Evolutionary conservation across 2,797 vertebrate species (phyloP), one percentile per base, ranked within the genome.

Genomic region (Tenualosa thibaudeaui): DNA sequence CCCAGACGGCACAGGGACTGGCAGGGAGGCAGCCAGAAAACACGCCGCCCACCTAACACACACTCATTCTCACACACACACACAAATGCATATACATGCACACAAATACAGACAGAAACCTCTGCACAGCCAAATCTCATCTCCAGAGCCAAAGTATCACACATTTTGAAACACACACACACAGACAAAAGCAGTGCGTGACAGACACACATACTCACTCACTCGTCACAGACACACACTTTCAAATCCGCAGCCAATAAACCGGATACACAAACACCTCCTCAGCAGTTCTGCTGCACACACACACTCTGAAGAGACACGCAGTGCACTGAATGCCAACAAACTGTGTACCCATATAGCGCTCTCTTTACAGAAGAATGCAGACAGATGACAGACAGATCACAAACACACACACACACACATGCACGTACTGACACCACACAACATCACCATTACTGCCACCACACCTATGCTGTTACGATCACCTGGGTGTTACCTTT

Each of bases 1-100:
- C 60, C 84, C 81, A 85, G 60, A 22, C 83, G 58, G 15, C 51
- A 62, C n/a, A 87, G 50, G 40, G 81, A 65, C 85, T 89, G 86
- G 85, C 83, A 83, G 75, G 75, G 40, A 37, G 56, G 81, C 83
- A 78, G 56, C 58, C 68, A 53, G 43, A 19, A 15, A 78, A 84
- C 40, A 68, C 51, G 54, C 75, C 49, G 56, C 62, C n/a, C 62
- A 68, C 26, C 75, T 81, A 68, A 31, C 62, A 68, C 62, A 58
- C 56, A 58, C 56, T 53, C 65, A 83, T n/a, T 60, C 62, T 60
- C 62, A 31, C 9, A 12, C 60, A 65, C 60, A 56, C 15, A 22
- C 54, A 56, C 17, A 56, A 65, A 31, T 10, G 62, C 68, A 75
- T 75, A 12, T 26, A 65, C n/a, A 31, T 65, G 24, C 24, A 65